These are phyloP conservation scores for Rhabdomys dilectus DNA, from an alignment of 2,113 vertebrate genomes.

Conservation along the genomic window DNA sequence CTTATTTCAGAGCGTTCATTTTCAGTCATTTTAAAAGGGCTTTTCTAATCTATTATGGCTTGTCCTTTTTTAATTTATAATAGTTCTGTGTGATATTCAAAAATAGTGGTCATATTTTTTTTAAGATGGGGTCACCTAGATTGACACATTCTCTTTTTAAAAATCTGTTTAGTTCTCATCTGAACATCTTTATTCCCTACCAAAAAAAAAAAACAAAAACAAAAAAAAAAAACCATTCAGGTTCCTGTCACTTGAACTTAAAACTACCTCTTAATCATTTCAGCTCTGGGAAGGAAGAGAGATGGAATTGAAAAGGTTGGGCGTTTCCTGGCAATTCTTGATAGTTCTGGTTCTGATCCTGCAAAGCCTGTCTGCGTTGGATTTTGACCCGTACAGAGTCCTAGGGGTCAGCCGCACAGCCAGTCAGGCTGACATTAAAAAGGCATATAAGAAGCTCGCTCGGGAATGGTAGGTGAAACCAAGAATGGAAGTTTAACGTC, in stretches of 20 bases:
- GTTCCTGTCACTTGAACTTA: slow-evolving; percentile 71
- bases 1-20: slow-evolving; percentile 62
- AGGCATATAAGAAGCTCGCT: slow-evolving; percentile 97
- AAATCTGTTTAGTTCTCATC: slow-evolving; percentile 64
- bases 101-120: neutral
- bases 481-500: slow-evolving; percentile 66
- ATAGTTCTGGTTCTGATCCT: slow-evolving; percentile 86
- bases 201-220: neutral
- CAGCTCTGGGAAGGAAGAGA: slow-evolving; percentile 83
- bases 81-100: slow-evolving; percentile 41
- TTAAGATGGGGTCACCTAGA: neutral
- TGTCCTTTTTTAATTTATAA: neutral
- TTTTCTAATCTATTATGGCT: slow-evolving; percentile 30
- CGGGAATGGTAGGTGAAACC: slow-evolving; percentile 93
- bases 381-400: slow-evolving; percentile 95
- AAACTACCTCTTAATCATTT: slow-evolving; percentile 75
- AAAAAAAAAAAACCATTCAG: slow-evolving; percentile 30
- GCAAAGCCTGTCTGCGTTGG: slow-evolving; percentile 86
- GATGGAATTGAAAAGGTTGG: slow-evolving; percentile 85
- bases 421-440: slow-evolving; percentile 96
- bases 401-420: slow-evolving; percentile 92
- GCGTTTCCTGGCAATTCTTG: slow-evolving; percentile 84
- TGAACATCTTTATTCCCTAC: slow-evolving; percentile 42
- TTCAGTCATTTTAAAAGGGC: slow-evolving; percentile 61
- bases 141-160: neutral